These are phyloP conservation scores for Anagrus nilaparvatae DNA, from an alignment of 1,140 invertebrate species.

Conservation along the genomic window DNA sequence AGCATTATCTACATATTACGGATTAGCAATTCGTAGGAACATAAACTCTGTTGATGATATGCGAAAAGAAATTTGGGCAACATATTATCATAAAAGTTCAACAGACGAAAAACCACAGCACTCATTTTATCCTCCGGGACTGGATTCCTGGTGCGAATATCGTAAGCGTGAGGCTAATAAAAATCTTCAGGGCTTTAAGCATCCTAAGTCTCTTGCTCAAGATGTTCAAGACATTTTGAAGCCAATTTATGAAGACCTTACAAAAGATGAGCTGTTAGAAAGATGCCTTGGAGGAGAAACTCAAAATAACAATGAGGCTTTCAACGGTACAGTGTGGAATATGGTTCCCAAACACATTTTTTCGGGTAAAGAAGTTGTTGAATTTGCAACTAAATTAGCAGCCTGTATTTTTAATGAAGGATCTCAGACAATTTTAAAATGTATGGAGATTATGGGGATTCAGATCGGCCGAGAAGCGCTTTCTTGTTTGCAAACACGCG, in stretches of 20 bases:
- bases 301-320: slow-evolving; percentile 12
- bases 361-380: not conserved
- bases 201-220: not conserved
- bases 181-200: too few relatives aligned
- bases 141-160: slow-evolving; percentile 14
- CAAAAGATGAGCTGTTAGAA: slow-evolving; percentile 9
- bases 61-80: slow-evolving; percentile 21
- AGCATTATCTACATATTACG: slow-evolving; percentile 17
- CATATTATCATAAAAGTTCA: slow-evolving; percentile 20
- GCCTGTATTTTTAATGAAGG: slow-evolving; percentile 4
- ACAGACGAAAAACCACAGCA: slow-evolving; percentile 20
- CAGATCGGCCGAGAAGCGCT: too few relatives aligned
- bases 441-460: too few relatives aligned
- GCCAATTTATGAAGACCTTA: slow-evolving; percentile 7
- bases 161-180: too few relatives aligned
- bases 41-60: slow-evolving; percentile 17
- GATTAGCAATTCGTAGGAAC: slow-evolving; percentile 19
- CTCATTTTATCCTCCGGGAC: slow-evolving; percentile 15
- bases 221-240: slow-evolving; percentile 2
- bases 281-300: slow-evolving; percentile 11
- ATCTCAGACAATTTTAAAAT: too few relatives aligned
- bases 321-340: slow-evolving; percentile 7
- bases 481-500: too few relatives aligned
- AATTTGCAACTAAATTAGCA: slow-evolving; percentile 5
- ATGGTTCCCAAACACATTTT: slow-evolving; percentile 3